Evolutionary conservation across 1,140 invertebrate genomes (phyloP), one percentile per base, ranked within the genome.

Genomic region (Paralvinella palmiformis): DNA sequence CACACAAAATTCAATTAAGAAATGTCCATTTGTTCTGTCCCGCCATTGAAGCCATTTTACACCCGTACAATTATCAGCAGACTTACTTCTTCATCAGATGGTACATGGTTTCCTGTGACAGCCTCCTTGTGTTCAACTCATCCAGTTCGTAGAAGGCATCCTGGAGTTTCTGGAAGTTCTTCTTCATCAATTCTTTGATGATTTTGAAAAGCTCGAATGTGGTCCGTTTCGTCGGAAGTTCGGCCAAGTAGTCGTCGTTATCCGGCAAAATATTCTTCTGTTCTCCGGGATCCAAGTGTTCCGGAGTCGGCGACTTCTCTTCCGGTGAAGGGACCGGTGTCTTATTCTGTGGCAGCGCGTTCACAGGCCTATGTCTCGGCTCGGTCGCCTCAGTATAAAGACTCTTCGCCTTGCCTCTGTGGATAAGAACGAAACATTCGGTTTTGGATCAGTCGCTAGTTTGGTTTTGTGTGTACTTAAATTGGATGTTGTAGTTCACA

Each of bases 71-170:
- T 13, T 41, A 10, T 41, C 10, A 13, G n/a, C n/a, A n/a, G 37
- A 41, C 37, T 32, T 36, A 57, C 55, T 57, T 57, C 10, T 36
- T 74, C 6, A 80, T 61, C 1, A 80, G 70, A 48, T 74, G 71
- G 56, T 72, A 77, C 74, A 80, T 77, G 67, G 71, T 72, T 57
- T 79, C 79, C 61, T 77, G 76, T 44, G 73, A 73, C 50, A 81
- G 53, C 36, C 75, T 66, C 32, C 72, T 67, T 3, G 72, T 73
- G 67, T 80, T 81, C 7, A 65, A 64, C 55, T 76, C 76, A 60
- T 81, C 79, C 35, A 79, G 41, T 37, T 77, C 73, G 22, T 72
- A 64, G 68, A 78, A 81, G 17, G 55, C 63, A 24, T 69, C 64
- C 62, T 81, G 77, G 5, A 80, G 69, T 15, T 76, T 74, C 57